Evolutionary conservation across 2,113 vertebrate genomes (phyloP).

Genomic region (Ranitomeya imitator): DNA sequence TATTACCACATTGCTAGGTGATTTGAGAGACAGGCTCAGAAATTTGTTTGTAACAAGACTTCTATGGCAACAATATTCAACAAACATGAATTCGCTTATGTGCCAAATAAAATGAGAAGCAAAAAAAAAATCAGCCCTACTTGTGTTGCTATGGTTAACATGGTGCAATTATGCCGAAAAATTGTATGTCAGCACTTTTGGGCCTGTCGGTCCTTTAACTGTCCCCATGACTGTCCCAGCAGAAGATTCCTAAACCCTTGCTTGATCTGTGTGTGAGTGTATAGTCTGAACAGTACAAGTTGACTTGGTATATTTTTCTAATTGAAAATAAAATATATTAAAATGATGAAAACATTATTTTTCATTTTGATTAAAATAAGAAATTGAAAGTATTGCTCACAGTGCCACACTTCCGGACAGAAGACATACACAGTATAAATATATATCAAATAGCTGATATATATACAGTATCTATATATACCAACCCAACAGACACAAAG

Average conservation of each 20-base stretch:
- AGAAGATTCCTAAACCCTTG: slow-evolving; percentile 30
- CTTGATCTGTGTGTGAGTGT: slow-evolving; percentile 63
- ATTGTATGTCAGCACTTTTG: slow-evolving; percentile 41
- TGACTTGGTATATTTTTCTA: slow-evolving; percentile 67
- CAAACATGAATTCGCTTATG: not conserved
- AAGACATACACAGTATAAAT: too few species aligned
- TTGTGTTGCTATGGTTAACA: slow-evolving; percentile 13
- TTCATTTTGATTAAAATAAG: slow-evolving; percentile 6
- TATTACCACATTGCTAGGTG: not conserved
- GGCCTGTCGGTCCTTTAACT: slow-evolving; percentile 8
- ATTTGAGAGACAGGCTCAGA: slow-evolving; percentile 1
- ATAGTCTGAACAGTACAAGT: slow-evolving; percentile 61
- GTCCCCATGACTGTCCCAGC: not conserved
- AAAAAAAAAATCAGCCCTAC: not conserved
- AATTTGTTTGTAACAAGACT: not conserved
- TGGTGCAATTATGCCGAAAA: slow-evolving; percentile 13
- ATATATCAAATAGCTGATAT: too few species aligned
- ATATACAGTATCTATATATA: too few species aligned
- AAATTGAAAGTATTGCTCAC: not conserved
- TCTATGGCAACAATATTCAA: not conserved
- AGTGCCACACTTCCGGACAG: not conserved
- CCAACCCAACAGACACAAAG: too few species aligned
- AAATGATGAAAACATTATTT: not conserved
- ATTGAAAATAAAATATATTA: slow-evolving; percentile 65
- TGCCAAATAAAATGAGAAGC: slow-evolving; percentile 27